Evolutionary conservation across 2,888 invertebrate genomes (phyloP).

Genomic region (Drosophila eohydei): DNA sequence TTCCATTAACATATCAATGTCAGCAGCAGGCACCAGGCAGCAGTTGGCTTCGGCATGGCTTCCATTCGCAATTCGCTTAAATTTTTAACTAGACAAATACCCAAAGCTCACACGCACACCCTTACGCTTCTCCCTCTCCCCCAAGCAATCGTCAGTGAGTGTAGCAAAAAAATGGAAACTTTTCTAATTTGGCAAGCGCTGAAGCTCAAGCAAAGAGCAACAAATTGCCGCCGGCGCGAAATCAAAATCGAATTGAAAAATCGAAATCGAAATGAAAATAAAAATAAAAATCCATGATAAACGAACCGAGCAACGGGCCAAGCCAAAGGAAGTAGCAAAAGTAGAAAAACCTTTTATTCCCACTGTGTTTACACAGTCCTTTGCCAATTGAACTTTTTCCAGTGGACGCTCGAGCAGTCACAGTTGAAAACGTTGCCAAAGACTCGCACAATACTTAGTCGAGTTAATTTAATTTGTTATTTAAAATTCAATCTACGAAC

Average conservation of each 20-base stretch:
- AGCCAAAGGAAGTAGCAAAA: conserved; percentile 57
- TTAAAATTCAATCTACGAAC: conserved; percentile 84
- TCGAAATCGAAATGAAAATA: conserved; percentile 43
- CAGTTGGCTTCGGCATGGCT: conserved; percentile 54
- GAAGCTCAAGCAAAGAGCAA: conserved; percentile 32
- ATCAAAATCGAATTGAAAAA: conserved; percentile 59
- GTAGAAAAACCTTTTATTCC: conserved; percentile 84
- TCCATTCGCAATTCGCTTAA: conserved; percentile 76
- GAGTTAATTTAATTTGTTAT: conserved; percentile 84
- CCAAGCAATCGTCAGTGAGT: conserved; percentile 37
- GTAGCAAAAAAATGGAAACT: conserved; percentile 54
- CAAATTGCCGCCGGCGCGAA: conserved; percentile 70
- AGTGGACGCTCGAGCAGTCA: conserved; percentile 8
- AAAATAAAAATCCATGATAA: conserved; percentile 46
- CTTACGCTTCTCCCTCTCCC: not conserved
- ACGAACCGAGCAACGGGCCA: conserved; percentile 17
- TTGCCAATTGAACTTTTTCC: conserved; percentile 78
- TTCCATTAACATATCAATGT: conserved; percentile 81
- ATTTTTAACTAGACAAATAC: conserved; percentile 81
- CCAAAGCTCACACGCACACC: conserved; percentile 63
- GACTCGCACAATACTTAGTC: conserved; percentile 79
- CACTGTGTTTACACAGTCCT: conserved; percentile 80
- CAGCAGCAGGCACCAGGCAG: conserved; percentile 37
- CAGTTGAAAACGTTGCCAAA: conserved; percentile 14
- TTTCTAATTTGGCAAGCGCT: conserved; percentile 72